A percentile compares a stretch with the other conserved stretches of the same genome.
These are phyloP conservation scores for Neogale vison DNA, from an alignment of 2,113 vertebrate species.

Conservation along the genomic window DNA sequence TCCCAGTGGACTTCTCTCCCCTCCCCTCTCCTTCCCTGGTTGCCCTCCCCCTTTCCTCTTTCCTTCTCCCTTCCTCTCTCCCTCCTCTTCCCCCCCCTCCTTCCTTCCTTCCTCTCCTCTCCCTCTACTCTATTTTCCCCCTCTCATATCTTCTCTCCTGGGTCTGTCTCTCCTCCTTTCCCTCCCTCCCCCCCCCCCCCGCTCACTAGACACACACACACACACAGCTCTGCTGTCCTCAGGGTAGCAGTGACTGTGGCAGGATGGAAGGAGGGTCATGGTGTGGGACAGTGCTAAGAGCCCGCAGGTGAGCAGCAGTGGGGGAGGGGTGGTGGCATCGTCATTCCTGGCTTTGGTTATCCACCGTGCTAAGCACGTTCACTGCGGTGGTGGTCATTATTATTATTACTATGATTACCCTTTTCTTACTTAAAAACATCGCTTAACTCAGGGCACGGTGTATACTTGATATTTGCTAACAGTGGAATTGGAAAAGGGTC, in stretches of 20 bases:
- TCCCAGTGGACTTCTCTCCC: background rate
- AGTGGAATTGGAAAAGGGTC: conserved; percentile 36
- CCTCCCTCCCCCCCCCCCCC: background rate
- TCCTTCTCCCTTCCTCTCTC: background rate
- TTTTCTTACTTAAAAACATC: background rate
- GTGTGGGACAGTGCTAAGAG: background rate
- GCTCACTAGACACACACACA: background rate
- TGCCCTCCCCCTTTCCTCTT: background rate
- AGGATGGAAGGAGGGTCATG: background rate
- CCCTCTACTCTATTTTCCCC: too few species aligned
- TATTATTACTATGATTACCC: background rate
- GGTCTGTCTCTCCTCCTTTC: too few species aligned
- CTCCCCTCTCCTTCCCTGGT: too few species aligned
- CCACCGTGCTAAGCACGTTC: background rate
- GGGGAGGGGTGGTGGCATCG: background rate
- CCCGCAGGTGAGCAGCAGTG: background rate
- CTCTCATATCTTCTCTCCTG: too few species aligned
- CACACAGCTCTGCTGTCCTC: background rate
- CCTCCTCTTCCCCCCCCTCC: background rate
- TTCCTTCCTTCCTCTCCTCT: too few species aligned
- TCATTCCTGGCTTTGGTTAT: background rate
- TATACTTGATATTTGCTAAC: background rate
- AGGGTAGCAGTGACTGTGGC: conserved; percentile 23
- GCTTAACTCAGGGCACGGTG: background rate
- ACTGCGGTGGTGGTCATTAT: background rate